phyloP scores from a whole-genome alignment of 2,888 invertebrate species.

The Alsophila aescularia region DNA sequence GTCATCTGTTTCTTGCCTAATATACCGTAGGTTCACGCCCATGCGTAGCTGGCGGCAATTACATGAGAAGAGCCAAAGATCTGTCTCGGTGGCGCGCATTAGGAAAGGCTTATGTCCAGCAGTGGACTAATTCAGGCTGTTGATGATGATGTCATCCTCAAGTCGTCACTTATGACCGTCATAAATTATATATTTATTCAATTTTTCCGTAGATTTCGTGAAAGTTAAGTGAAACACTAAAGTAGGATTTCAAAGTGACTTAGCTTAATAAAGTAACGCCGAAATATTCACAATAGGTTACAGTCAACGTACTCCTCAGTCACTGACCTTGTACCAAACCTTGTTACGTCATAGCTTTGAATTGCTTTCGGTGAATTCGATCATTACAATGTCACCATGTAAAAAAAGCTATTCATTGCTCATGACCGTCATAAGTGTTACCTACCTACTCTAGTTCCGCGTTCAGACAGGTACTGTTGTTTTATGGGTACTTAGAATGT shows the following conservation, averaged over 20 bases:
- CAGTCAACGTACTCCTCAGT: slow-evolving; percentile 9
- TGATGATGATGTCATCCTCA: too few relatives aligned
- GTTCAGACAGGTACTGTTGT: not conserved
- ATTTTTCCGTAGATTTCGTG: too few relatives aligned
- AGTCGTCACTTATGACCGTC: too few relatives aligned
- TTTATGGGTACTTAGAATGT: not conserved
- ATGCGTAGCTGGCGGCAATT: too few relatives aligned
- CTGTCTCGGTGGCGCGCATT: too few relatives aligned
- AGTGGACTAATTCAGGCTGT: too few relatives aligned
- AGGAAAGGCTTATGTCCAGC: too few relatives aligned
- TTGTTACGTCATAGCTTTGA: slow-evolving; percentile 27
- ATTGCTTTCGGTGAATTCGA: slow-evolving; percentile 27
- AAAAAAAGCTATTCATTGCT: slow-evolving; percentile 16
- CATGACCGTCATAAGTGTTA: slow-evolving; percentile 11
- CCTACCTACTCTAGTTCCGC: slow-evolving; percentile 25
- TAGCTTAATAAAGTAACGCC: not conserved
- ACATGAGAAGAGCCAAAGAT: too few relatives aligned
- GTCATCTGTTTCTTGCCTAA: too few relatives aligned
- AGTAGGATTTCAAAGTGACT: not conserved
- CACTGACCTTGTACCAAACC: slow-evolving; percentile 23
- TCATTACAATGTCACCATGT: slow-evolving; percentile 17
- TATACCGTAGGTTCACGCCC: too few relatives aligned
- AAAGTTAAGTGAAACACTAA: too few relatives aligned
- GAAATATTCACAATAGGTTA: not conserved
- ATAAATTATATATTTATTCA: too few relatives aligned